These are phyloP conservation scores for Trichogramma pretiosum DNA, from an alignment of 1,140 invertebrate genomes.

Conservation along the genomic window DNA sequence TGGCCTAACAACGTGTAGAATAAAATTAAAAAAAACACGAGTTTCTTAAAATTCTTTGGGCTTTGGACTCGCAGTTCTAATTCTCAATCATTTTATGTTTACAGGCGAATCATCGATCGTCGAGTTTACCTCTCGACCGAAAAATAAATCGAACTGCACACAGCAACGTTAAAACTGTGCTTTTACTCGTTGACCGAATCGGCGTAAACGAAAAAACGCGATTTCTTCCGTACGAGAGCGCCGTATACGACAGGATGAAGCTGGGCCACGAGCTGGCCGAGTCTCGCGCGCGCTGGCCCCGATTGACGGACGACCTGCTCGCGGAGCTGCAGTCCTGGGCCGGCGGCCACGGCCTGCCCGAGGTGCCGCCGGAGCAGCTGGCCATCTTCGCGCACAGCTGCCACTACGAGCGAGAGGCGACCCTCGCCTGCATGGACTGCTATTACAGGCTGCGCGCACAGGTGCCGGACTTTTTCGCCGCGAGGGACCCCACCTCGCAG, in stretches of 20 bases:
- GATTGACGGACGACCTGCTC: constrained; percentile 28
- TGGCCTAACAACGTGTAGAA: too few relatives aligned
- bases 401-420: constrained; percentile 46
- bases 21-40: too few relatives aligned
- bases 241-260: too few relatives aligned
- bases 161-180: not conserved
- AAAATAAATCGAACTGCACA: not conserved
- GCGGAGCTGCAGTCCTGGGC: constrained; percentile 27
- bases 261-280: constrained; percentile 30
- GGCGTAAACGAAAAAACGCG: too few relatives aligned
- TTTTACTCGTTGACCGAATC: too few relatives aligned
- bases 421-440: constrained; percentile 50
- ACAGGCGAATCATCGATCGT: constrained; percentile 34
- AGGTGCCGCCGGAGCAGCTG: constrained; percentile 37
- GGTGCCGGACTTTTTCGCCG: constrained; percentile 51
- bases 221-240: too few relatives aligned
- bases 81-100: too few relatives aligned
- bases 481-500: constrained; percentile 42
- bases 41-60: too few relatives aligned
- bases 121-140: constrained; percentile 9
- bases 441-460: constrained; percentile 50
- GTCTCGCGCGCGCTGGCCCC: constrained; percentile 24
- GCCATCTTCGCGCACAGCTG: constrained; percentile 54
- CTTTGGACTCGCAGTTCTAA: too few relatives aligned
- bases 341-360: constrained; percentile 19